Evolutionary conservation across 2,113 vertebrate genomes (phyloP), one percentile per base, ranked within the genome.

Genomic region (Epinephelus moara): DNA sequence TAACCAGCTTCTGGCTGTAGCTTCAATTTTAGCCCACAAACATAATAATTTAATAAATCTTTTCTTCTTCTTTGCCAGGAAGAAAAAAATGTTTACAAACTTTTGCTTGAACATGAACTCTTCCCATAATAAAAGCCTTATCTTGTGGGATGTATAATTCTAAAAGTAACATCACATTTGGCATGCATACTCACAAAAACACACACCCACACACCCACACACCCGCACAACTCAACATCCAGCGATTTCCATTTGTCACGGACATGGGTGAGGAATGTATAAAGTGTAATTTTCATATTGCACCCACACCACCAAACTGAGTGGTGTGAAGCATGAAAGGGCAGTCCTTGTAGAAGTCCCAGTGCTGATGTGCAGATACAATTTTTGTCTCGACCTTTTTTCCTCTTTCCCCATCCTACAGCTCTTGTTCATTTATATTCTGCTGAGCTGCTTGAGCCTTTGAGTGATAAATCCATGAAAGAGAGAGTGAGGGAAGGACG

Each of bases 381-480:
- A 18, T 66, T 84, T 88, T 74, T 84, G 85, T 78, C 81, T 52
- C 53, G 6, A 82, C 64, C 83, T 68, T 85, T 86, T 30, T 88
- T 59, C 68, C 67, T 73, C 75, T 50, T 66, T 49, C 64, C 75
- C 62, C 57, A 45, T 84, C 80, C 80, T 72, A 61, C 78, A 79
- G 67, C 62, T 56, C 69, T 74, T 85, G 68, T 88, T 88, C 88
- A 88, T 93, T 93, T 89, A 90, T 89, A 92, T 89, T 93, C 87
- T 85, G 85, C 91, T 92, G 91, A 92, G 90, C 91, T 78, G 77
- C 87, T 86, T 80, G 81, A 87, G 89, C 78, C 82, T 88, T 85
- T 80, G 83, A 93, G 85, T 88, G 91, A 90, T 91, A 92, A 92
- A 88, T 80, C 82, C 83, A 88, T 88, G 86, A 92, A 87, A 92